phyloP scores from a whole-genome alignment of 2,797 vertebrate genomes.

The Phrynocephalus vlangalii region DNA sequence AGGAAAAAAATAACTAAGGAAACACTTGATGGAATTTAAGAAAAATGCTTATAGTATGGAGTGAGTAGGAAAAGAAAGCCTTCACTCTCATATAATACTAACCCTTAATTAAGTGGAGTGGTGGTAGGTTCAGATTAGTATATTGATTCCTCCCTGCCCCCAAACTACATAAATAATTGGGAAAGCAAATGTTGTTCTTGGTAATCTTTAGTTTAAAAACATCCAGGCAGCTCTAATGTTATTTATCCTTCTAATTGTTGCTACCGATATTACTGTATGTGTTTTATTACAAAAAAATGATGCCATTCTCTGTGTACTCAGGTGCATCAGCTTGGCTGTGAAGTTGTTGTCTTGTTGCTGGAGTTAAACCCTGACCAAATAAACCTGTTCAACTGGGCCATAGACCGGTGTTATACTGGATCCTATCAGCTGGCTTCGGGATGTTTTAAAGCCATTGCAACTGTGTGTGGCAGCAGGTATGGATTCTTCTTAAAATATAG shows the following conservation, averaged over 20 bases:
- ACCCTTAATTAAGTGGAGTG: neutral
- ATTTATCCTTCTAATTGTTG: neutral
- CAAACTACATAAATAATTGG: neutral
- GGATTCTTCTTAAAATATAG: neutral
- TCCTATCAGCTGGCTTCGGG: constrained; percentile 97
- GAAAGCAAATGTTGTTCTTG: neutral
- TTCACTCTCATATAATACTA: neutral
- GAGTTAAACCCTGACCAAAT: constrained; percentile 98
- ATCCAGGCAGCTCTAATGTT: neutral
- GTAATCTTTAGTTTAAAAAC: neutral
- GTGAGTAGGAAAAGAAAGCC: no score
- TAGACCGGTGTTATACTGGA: constrained; percentile 97
- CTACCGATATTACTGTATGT: neutral
- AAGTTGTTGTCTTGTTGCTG: constrained; percentile 94
- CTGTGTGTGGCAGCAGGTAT: constrained; percentile 97
- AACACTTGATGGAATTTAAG: no score
- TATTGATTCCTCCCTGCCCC: no score
- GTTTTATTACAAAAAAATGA: constrained; percentile 2
- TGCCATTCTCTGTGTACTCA: constrained; percentile 62
- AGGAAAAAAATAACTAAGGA: no score
- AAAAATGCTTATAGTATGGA: no score
- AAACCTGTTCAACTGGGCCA: constrained; percentile 98
- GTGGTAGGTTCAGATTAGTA: no score
- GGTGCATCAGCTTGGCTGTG: constrained; percentile 97
- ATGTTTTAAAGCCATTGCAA: constrained; percentile 98